A percentile compares a stretch with the other conserved stretches of the same genome.
phyloP scores from a whole-genome alignment of 2,113 vertebrate species.

The Clarias batrachus region DNA sequence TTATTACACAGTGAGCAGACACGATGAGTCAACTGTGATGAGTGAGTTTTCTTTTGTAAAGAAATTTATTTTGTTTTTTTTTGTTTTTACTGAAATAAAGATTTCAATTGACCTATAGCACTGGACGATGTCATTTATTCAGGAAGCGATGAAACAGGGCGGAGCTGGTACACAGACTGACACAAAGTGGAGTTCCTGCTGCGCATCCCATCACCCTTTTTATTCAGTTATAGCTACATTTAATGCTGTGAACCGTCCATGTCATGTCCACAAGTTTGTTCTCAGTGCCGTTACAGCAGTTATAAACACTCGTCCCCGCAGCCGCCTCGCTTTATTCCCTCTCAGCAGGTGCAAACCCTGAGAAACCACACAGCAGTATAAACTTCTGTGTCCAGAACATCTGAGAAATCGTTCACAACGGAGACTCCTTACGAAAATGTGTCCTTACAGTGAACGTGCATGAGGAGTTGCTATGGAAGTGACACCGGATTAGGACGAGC shows the following conservation, averaged over 20 bases:
- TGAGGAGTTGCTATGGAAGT: neutral
- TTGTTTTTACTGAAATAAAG: neutral
- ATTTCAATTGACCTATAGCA: neutral
- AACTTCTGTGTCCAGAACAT: neutral
- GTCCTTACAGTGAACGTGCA: neutral
- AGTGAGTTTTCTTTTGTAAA: neutral
- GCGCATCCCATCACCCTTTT: neutral
- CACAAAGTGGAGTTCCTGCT: neutral
- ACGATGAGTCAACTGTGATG: neutral
- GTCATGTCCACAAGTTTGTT: neutral
- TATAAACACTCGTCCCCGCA: neutral
- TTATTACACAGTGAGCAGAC: neutral
- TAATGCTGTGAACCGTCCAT: neutral
- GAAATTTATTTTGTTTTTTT: neutral
- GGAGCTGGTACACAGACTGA: neutral
- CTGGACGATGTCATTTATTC: neutral
- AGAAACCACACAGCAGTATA: neutral
- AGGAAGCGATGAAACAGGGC: neutral
- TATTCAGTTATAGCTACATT: neutral
- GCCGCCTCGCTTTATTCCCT: neutral
- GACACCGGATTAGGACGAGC: neutral
- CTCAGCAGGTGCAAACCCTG: neutral
- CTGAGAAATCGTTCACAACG: neutral
- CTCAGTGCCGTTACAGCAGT: neutral
- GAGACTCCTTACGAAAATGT: neutral